Evolutionary conservation across 1,140 invertebrate genomes (phyloP).

Genomic region (Formica selysi): DNA sequence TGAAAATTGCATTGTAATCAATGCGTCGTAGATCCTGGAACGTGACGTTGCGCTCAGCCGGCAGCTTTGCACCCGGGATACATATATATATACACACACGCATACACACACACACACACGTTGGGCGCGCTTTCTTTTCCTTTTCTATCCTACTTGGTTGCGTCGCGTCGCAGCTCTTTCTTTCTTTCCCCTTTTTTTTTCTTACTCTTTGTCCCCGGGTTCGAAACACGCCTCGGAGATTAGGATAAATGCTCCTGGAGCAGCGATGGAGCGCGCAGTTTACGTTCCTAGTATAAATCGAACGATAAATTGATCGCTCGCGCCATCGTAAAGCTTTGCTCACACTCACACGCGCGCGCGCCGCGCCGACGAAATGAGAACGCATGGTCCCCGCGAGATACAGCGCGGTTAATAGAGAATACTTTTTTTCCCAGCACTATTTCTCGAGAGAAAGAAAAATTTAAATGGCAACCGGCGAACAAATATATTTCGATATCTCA

Average conservation of each 20-base stretch:
- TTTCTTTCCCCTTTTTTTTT: conserved; percentile 2
- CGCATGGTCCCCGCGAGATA: conserved; percentile 48
- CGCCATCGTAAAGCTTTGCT: conserved; percentile 68
- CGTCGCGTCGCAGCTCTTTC: not conserved
- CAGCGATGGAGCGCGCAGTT: conserved; percentile 65
- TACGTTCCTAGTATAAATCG: conserved; percentile 77
- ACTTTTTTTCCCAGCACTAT: not conserved
- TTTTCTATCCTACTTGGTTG: not conserved
- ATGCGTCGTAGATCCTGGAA: conserved; percentile 65
- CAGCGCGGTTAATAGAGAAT: conserved; percentile 48
- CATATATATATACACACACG: not conserved
- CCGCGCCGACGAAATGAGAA: conserved; percentile 62
- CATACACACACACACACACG: no score
- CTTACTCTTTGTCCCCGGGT: conserved; percentile 70
- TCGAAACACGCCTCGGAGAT: conserved; percentile 79
- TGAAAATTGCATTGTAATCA: conserved; percentile 63
- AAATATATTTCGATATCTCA: conserved; percentile 17
- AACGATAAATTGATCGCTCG: conserved; percentile 79
- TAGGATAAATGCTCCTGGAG: conserved; percentile 77
- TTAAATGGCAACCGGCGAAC: not conserved
- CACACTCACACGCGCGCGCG: conserved; percentile 7
- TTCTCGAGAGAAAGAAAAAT: not conserved
- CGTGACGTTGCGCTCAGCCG: conserved; percentile 65
- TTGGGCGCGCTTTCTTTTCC: conserved; percentile 49
- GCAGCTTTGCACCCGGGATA: conserved; percentile 65